These are phyloP conservation scores for Eristalis arbustorum DNA, from an alignment of 2,888 invertebrate genomes.

Conservation along the genomic window DNA sequence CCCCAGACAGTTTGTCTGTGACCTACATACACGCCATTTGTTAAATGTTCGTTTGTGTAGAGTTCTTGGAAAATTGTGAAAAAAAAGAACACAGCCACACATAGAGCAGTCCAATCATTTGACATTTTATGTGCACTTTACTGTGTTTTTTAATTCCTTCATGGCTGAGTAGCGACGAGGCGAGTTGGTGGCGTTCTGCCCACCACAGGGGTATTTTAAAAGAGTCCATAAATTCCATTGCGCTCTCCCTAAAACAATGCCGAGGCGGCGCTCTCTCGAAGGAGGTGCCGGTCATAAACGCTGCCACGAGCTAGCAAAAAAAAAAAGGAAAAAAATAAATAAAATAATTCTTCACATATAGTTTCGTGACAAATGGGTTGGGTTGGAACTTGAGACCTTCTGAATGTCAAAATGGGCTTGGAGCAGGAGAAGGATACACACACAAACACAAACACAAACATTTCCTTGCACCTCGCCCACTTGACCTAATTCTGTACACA, in stretches of 20 bases:
- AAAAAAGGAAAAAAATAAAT: neutral
- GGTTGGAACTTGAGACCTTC: constrained; percentile 15
- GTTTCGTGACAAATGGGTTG: constrained; percentile 53
- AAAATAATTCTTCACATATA: constrained; percentile 38
- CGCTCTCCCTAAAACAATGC: constrained; percentile 32
- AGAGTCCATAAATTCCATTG: constrained; percentile 56
- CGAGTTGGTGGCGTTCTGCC: neutral
- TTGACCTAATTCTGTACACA: constrained; percentile 67
- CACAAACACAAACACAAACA: neutral
- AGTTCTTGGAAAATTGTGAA: constrained; percentile 14
- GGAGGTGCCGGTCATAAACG: constrained; percentile 14
- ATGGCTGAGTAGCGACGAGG: constrained; percentile 12
- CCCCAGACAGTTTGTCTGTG: constrained; percentile 61
- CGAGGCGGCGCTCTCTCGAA: neutral
- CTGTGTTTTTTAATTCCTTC: constrained; percentile 62
- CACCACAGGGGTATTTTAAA: constrained; percentile 45
- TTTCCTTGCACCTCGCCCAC: constrained; percentile 60
- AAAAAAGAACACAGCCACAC: neutral
- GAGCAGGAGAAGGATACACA: constrained; percentile 43
- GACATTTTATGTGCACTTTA: constrained; percentile 67
- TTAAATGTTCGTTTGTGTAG: neutral
- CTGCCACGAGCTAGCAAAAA: neutral
- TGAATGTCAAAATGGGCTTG: constrained; percentile 63
- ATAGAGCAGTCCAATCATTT: constrained; percentile 40
- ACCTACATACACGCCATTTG: constrained; percentile 58